These are phyloP conservation scores for Phania funesta DNA, from an alignment of 2,888 invertebrate genomes.

Conservation along the genomic window DNA sequence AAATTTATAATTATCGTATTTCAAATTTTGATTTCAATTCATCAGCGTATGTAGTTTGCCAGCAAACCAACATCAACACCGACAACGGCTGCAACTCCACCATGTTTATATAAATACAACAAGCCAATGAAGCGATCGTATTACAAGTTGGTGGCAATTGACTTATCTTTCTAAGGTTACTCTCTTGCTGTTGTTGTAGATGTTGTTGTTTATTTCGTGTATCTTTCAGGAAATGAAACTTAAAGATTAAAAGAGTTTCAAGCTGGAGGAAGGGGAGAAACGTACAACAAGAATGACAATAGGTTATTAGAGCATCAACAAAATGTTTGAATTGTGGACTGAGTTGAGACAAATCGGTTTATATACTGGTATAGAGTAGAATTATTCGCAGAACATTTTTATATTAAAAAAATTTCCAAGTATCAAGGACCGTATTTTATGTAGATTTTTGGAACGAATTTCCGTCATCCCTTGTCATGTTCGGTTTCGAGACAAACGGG, in stretches of 20 bases:
- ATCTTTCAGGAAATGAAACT: slow-evolving; percentile 59
- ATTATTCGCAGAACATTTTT: too few relatives aligned
- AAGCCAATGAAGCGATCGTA: slow-evolving; percentile 46
- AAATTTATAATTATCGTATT: slow-evolving; percentile 56
- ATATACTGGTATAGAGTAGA: too few relatives aligned
- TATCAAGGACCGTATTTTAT: too few relatives aligned
- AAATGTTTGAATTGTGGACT: neutral
- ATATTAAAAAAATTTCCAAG: too few relatives aligned
- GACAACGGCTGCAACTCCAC: neutral
- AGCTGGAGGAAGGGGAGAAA: slow-evolving; percentile 15
- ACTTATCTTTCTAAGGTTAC: slow-evolving; percentile 37
- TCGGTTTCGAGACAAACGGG: too few relatives aligned
- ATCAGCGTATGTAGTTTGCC: slow-evolving; percentile 52
- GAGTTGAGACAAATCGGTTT: neutral
- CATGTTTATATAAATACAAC: slow-evolving; percentile 18
- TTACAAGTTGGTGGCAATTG: slow-evolving; percentile 57
- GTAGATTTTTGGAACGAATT: too few relatives aligned
- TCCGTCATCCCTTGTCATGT: too few relatives aligned
- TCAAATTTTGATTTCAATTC: slow-evolving; percentile 50
- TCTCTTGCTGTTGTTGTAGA: neutral
- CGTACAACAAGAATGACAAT: slow-evolving; percentile 19
- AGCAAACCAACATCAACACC: neutral
- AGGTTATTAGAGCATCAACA: slow-evolving; percentile 65
- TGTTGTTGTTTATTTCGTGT: neutral
- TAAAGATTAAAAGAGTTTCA: slow-evolving; percentile 28